Conservation (phyloP, 2,797 vertebrate species). For the Anas georgica region DNA sequence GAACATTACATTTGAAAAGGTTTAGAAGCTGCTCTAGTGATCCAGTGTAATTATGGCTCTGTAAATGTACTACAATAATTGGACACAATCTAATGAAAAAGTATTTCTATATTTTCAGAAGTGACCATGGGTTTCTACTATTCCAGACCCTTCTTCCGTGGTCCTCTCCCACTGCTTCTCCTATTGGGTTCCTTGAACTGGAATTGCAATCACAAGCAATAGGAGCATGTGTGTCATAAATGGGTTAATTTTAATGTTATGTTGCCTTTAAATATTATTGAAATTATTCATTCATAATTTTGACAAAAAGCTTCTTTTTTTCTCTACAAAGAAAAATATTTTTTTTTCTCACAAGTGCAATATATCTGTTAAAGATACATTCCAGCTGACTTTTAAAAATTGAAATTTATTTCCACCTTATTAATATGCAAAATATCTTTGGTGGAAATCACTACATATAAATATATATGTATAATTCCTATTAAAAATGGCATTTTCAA, state of each 20-base stretch:
- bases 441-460: background rate
- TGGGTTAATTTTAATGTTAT: background rate
- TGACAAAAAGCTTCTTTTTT: rapidly evolving
- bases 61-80: background rate
- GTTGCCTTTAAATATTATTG: background rate
- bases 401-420: background rate
- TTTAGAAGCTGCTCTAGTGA: background rate
- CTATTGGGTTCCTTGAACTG: rapidly evolving
- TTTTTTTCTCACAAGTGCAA: background rate
- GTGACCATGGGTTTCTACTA: background rate
- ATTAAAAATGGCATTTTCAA: background rate
- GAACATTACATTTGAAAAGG: background rate
- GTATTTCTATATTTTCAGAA: background rate
- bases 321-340: background rate
- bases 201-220: background rate
- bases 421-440: background rate
- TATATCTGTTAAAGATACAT: background rate
- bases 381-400: background rate
- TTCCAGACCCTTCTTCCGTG: background rate
- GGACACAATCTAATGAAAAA: background rate
- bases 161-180: background rate
- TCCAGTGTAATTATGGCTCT: background rate
- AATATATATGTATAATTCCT: no score
- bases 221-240: background rate
- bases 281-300: background rate